Conservation (phyloP, 2,888 invertebrate species). For the Sycophila texana region DNA sequence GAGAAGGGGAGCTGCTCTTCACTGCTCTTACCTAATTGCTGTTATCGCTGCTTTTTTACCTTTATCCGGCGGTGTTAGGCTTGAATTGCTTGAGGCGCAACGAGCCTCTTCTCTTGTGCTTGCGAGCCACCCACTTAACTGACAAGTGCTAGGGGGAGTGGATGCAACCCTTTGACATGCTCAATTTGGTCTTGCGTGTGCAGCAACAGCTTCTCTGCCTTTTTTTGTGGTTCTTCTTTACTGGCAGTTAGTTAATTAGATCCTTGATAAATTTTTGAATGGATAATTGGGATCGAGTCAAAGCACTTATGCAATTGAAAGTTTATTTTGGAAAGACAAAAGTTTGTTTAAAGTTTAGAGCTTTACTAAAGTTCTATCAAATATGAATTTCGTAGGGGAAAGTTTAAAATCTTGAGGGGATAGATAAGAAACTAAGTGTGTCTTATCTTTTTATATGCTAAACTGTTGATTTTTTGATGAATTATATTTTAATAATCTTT, state of each 20-base stretch:
- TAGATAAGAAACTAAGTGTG: neutral
- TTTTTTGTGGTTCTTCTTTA: neutral
- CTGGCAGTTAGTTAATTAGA: neutral
- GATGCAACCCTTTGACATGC: slow-evolving; percentile 29
- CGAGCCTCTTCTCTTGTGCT: slow-evolving; percentile 23
- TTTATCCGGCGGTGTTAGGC: slow-evolving; percentile 10
- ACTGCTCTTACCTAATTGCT: slow-evolving; percentile 25
- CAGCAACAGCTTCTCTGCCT: neutral
- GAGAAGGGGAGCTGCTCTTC: slow-evolving; percentile 3
- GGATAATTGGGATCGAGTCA: neutral
- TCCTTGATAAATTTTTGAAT: neutral
- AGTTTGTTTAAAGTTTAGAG: neutral
- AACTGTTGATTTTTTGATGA: neutral
- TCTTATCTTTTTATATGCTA: neutral
- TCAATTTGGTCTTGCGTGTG: slow-evolving; percentile 1
- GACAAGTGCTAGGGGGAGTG: slow-evolving; percentile 24
- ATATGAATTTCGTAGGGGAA: neutral
- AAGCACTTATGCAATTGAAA: no score
- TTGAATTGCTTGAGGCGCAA: neutral
- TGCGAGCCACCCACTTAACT: neutral
- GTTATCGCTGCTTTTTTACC: slow-evolving; percentile 29
- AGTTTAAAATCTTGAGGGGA: no score
- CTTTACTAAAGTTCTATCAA: neutral
- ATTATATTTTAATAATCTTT: neutral
- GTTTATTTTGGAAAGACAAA: neutral